Evolutionary conservation across 2,113 vertebrate genomes (phyloP).

Genomic region (Halichoerus grypus): DNA sequence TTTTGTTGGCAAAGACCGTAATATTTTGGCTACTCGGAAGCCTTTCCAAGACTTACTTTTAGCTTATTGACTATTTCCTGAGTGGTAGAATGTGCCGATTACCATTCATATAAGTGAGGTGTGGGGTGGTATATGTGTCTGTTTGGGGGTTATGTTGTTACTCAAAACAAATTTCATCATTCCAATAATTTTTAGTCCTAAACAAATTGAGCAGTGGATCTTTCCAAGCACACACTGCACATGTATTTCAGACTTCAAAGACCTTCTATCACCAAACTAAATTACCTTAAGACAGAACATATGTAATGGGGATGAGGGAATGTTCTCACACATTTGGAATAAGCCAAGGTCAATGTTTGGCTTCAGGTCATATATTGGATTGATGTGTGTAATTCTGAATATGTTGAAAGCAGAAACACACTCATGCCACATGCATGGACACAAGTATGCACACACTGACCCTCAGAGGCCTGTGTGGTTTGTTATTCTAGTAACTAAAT

Average conservation of each 20-base stretch:
- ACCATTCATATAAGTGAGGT: not conserved
- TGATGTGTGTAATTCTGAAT: not conserved
- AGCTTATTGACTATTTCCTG: not conserved
- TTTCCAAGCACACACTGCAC: not conserved
- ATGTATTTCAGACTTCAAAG: not conserved
- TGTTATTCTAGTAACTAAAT: not conserved
- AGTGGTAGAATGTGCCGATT: not conserved
- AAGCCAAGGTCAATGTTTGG: slow-evolving; percentile 22
- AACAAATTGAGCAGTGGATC: not conserved
- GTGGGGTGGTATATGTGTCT: not conserved
- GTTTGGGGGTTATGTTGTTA: not conserved
- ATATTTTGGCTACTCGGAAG: not conserved
- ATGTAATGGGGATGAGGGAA: not conserved
- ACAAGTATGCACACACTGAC: not conserved
- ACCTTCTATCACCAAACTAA: slow-evolving; percentile 44
- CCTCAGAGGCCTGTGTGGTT: not conserved
- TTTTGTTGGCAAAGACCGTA: not conserved
- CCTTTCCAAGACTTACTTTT: not conserved
- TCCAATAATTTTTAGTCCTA: not conserved
- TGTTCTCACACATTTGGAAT: not conserved
- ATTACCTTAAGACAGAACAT: not conserved
- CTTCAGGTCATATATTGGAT: not conserved
- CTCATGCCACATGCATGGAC: rapidly evolving
- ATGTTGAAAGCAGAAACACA: not conserved
- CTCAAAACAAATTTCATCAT: not conserved